phyloP scores from a whole-genome alignment of 2,888 invertebrate species.

The Nomada fucata region DNA sequence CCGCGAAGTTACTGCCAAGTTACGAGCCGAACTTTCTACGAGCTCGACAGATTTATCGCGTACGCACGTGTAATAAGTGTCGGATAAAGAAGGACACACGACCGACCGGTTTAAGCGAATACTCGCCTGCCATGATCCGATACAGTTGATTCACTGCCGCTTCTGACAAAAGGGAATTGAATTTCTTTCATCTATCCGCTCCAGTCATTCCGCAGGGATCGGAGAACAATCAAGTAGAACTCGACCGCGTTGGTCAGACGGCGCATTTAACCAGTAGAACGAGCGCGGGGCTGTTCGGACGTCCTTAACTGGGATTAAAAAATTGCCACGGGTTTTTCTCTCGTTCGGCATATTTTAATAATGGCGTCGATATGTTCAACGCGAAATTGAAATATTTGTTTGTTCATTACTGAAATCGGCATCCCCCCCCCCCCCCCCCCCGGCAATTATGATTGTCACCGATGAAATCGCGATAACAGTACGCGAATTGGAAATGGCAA shows the following conservation, averaged over 20 bases:
- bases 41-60: constrained; percentile 68
- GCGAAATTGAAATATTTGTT: background rate
- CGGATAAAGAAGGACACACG: constrained; percentile 47
- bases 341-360: no score
- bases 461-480: background rate
- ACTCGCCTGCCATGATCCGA: constrained; percentile 12
- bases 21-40: constrained; percentile 63
- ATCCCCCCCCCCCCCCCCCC: no score
- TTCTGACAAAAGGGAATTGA: no score
- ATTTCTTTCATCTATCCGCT: no score
- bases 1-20: constrained; percentile 63
- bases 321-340: no score
- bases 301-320: no score
- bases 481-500: background rate
- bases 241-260: no score
- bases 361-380: no score
- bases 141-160: background rate
- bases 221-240: no score
- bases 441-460: background rate
- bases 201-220: background rate
- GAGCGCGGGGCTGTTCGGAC: no score
- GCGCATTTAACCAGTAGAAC: no score
- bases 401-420: background rate
- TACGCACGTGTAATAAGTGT: constrained; percentile 58
- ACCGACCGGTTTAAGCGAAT: constrained; percentile 24